Evolutionary conservation across 2,888 invertebrate species (phyloP).

Genomic region (Leptinotarsa peninsularis): DNA sequence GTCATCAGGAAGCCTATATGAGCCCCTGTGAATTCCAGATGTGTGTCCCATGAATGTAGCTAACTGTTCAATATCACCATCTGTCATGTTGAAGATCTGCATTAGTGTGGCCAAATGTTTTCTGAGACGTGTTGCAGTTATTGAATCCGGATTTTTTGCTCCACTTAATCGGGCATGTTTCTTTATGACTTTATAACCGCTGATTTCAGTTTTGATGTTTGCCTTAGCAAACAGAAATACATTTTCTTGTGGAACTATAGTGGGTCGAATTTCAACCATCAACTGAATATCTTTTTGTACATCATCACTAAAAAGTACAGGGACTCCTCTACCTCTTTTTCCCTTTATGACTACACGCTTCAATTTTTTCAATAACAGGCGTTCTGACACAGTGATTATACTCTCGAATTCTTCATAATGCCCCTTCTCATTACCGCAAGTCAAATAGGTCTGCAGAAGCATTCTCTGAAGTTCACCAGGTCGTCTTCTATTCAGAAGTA

Average conservation of each 20-base stretch:
- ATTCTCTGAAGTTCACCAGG: constrained; percentile 49
- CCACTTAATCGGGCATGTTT: too few species aligned
- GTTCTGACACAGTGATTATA: constrained; percentile 30
- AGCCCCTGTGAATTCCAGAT: constrained; percentile 34
- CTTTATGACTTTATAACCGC: too few species aligned
- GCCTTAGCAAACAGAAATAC: too few species aligned
- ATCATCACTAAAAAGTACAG: too few species aligned
- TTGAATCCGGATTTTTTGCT: too few species aligned
- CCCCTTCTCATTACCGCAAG: constrained; percentile 11
- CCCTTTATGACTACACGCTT: too few species aligned
- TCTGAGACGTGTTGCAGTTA: too few species aligned
- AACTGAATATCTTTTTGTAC: too few species aligned
- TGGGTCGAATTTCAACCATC: too few species aligned
- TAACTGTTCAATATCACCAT: constrained; percentile 47
- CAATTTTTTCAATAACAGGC: constrained; percentile 27
- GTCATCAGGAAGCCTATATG: constrained; percentile 38
- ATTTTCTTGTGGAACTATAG: too few species aligned
- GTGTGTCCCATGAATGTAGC: constrained; percentile 50
- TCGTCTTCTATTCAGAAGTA: constrained; percentile 47
- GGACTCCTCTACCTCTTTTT: constrained; percentile 30
- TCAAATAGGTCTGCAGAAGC: constrained; percentile 12
- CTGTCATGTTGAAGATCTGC: constrained; percentile 46
- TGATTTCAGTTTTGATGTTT: constrained; percentile 39
- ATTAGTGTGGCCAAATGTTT: constrained; percentile 46
- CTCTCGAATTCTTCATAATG: constrained; percentile 40